A percentile compares a stretch with the other conserved stretches of the same genome.
Evolutionary conservation across 1,140 invertebrate species (phyloP).

Genomic region (Papilio xuthus): DNA sequence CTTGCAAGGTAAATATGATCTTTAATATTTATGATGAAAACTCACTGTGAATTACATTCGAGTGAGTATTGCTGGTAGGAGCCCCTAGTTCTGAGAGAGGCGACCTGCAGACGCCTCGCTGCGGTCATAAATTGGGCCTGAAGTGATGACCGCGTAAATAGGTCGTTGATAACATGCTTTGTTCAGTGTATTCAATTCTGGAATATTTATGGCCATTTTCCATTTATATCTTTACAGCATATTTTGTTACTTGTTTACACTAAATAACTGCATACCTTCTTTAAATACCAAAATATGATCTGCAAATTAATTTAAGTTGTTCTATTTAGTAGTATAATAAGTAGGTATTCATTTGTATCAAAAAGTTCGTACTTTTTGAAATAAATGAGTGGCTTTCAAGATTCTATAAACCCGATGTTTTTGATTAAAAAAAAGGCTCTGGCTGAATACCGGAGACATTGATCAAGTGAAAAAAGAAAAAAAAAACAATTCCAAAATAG

Average conservation of each 20-base stretch:
- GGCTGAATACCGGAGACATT: not conserved
- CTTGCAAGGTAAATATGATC: not conserved
- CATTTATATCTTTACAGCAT: not conserved
- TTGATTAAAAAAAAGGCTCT: not conserved
- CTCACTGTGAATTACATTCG: not conserved
- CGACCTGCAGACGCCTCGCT: constrained; percentile 33
- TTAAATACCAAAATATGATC: too few species aligned
- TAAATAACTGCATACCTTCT: not conserved
- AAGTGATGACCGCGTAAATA: constrained; percentile 33
- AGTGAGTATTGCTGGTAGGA: constrained; percentile 17
- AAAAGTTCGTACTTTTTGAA: too few species aligned
- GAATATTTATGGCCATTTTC: not conserved
- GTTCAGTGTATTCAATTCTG: constrained; percentile 18
- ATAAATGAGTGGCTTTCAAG: not conserved
- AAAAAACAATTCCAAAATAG: not conserved
- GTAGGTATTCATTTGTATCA: too few species aligned
- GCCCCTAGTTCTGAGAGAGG: constrained; percentile 7
- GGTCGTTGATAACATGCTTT: constrained; percentile 24
- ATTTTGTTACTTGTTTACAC: not conserved
- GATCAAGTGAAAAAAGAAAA: not conserved
- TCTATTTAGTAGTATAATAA: too few species aligned
- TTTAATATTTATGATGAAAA: not conserved
- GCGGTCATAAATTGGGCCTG: constrained; percentile 30
- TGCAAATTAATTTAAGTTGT: too few species aligned
- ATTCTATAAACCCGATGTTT: not conserved